phyloP scores from a whole-genome alignment of 2,888 invertebrate species.

The Eilema caniola region DNA sequence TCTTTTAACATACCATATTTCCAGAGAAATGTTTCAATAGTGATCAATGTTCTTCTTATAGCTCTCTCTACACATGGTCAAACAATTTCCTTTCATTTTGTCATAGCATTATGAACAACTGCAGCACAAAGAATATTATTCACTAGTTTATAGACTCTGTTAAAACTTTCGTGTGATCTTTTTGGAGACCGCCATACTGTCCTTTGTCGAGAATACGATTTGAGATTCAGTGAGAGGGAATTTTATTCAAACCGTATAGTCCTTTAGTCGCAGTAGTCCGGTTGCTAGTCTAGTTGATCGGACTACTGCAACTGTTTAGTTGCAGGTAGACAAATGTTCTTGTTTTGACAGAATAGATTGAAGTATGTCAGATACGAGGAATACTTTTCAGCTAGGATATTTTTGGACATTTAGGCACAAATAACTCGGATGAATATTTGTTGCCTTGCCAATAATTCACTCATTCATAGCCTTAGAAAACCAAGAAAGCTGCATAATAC shows the following conservation, averaged over 20 bases:
- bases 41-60: too few species aligned
- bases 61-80: background rate
- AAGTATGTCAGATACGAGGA: background rate
- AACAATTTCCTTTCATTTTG: background rate
- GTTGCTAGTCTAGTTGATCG: too few species aligned
- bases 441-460: background rate
- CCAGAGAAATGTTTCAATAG: too few species aligned
- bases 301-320: too few species aligned
- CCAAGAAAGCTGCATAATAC: background rate
- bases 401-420: background rate
- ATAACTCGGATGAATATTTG: background rate
- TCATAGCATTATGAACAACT: background rate
- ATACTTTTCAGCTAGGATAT: background rate
- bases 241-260: background rate
- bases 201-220: constrained; percentile 2
- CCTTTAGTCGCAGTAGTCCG: too few species aligned
- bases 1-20: too few species aligned
- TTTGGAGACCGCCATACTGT: background rate
- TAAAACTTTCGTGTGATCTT: background rate
- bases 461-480: background rate
- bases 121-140: constrained; percentile 1
- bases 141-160: background rate
- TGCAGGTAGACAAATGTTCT: background rate
- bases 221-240: background rate
- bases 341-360: background rate